phyloP scores from a whole-genome alignment of 2,113 vertebrate species.

The Thalassoma bifasciatum region DNA sequence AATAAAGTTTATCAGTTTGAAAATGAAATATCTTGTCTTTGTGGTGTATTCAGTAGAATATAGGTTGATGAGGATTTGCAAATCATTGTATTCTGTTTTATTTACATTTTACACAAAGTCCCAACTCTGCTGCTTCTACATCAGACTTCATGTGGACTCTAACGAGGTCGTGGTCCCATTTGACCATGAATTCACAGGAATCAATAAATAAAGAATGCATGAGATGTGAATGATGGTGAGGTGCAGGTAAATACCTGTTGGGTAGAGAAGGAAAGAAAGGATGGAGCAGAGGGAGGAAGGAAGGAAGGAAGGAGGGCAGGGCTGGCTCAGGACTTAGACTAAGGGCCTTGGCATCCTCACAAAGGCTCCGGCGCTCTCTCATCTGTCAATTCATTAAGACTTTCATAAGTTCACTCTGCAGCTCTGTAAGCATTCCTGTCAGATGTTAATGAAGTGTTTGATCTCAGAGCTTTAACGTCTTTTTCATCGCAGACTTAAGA shows the following conservation, averaged over 20 bases:
- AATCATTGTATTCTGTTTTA: no score
- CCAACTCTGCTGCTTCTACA: slow-evolving; percentile 63
- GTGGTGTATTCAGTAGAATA: no score
- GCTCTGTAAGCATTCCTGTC: slow-evolving; percentile 13
- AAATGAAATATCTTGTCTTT: no score
- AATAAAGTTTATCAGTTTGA: no score
- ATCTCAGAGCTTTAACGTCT: slow-evolving; percentile 24
- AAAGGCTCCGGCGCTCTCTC: slow-evolving; percentile 54
- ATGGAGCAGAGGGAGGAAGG: slow-evolving; percentile 4
- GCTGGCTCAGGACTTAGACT: slow-evolving; percentile 54
- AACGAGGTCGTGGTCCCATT: slow-evolving; percentile 80
- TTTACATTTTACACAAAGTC: no score
- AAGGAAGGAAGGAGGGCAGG: slow-evolving; percentile 51
- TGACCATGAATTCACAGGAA: slow-evolving; percentile 79
- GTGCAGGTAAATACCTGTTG: slow-evolving; percentile 52
- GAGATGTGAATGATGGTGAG: slow-evolving; percentile 61
- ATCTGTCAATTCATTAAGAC: slow-evolving; percentile 41
- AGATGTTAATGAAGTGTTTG: slow-evolving; percentile 38
- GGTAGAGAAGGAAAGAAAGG: slow-evolving; percentile 8
- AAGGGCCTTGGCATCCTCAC: slow-evolving; percentile 72
- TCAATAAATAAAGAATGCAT: slow-evolving; percentile 76
- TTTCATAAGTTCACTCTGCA: slow-evolving; percentile 39
- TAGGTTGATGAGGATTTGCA: no score
- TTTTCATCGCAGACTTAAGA: slow-evolving; percentile 10
- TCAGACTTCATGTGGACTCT: slow-evolving; percentile 72